Conservation (phyloP, 2,113 vertebrate genomes). For the Pleuronectes platessa region DNA sequence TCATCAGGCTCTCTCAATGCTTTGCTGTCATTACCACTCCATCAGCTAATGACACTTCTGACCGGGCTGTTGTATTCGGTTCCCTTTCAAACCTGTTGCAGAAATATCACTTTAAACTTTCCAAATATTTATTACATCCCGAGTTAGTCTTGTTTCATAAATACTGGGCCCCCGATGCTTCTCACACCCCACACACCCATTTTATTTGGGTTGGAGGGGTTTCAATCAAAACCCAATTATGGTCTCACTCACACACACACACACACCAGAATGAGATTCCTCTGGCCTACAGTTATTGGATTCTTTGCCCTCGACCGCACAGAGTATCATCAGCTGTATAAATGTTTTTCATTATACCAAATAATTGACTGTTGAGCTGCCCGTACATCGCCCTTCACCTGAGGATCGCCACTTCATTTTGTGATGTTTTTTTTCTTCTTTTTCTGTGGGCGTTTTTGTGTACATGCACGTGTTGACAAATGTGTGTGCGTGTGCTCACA, state of each 20-base stretch:
- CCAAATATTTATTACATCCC: slow-evolving; percentile 1
- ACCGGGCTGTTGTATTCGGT: background rate
- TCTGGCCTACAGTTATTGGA: slow-evolving; percentile 53
- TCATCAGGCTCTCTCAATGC: background rate
- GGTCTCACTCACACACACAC: slow-evolving; percentile 11
- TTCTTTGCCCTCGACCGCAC: slow-evolving; percentile 41
- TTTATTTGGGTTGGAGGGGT: slow-evolving; percentile 61
- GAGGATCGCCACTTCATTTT: slow-evolving; percentile 40
- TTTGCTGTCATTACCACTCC: slow-evolving; percentile 36
- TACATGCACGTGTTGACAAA: background rate
- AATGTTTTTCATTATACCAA: slow-evolving; percentile 73
- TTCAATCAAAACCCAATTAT: slow-evolving; percentile 65
- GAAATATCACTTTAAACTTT: slow-evolving; percentile 10
- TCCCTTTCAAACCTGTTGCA: background rate
- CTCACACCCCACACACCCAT: slow-evolving; percentile 5
- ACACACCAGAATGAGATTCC: slow-evolving; percentile 40
- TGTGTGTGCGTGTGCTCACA: background rate
- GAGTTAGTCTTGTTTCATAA: background rate
- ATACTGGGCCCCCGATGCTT: background rate
- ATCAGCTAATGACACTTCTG: slow-evolving; percentile 5
- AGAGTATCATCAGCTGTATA: slow-evolving; percentile 44
- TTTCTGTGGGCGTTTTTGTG: background rate
- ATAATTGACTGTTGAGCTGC: slow-evolving; percentile 66
- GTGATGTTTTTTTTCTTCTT: slow-evolving; percentile 10
- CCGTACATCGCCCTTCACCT: slow-evolving; percentile 31